Evolutionary conservation across 2,888 invertebrate species (phyloP).

Genomic region (Leptarthrus brevirostris): DNA sequence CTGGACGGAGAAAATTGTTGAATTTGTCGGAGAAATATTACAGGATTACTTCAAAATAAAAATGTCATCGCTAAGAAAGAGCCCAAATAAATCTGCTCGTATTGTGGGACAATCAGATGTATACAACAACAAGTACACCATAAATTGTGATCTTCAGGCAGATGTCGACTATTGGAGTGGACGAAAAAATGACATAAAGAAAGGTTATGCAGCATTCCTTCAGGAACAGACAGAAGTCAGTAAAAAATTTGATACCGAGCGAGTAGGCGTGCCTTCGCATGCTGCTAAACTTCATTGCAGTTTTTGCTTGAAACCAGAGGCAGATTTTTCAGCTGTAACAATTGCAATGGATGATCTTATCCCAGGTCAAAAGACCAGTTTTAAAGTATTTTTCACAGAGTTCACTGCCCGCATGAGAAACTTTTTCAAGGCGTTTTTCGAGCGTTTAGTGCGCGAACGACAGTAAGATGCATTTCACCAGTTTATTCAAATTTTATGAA

Average conservation of each 20-base stretch:
- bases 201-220: constrained; percentile 21
- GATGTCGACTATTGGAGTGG: constrained; percentile 23
- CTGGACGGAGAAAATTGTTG: constrained; percentile 44
- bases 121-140: constrained; percentile 23
- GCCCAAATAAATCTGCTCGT: neutral
- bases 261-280: neutral
- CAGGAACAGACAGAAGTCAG: constrained; percentile 40
- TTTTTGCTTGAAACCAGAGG: constrained; percentile 1
- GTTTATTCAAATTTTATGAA: neutral
- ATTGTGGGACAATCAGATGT: constrained; percentile 13
- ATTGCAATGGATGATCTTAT: neutral
- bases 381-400: constrained; percentile 45
- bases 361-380: neutral
- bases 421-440: constrained; percentile 50
- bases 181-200: constrained; percentile 39
- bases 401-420: constrained; percentile 38
- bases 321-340: neutral
- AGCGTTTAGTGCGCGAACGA: constrained; percentile 6
- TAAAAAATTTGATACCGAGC: neutral
- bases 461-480: neutral
- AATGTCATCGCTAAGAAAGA: neutral
- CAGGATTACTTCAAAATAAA: constrained; percentile 29
- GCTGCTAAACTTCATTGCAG: constrained; percentile 24
- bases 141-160: constrained; percentile 35
- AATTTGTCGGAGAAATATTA: constrained; percentile 34